Conservation (phyloP, 2,113 vertebrate species). For the Oreamnos americanus region DNA sequence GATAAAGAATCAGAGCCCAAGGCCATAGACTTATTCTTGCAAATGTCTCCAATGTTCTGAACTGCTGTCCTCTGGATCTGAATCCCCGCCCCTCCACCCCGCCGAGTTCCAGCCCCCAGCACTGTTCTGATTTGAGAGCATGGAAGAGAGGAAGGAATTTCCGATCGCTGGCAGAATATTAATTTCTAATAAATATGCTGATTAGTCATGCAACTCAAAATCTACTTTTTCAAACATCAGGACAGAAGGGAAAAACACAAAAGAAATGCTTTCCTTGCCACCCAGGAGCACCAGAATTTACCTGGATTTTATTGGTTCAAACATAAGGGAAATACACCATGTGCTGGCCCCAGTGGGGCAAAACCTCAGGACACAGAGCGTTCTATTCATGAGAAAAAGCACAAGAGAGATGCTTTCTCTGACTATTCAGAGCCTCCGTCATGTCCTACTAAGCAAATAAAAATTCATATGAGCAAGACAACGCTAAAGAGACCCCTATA, state of each 20-base stretch:
- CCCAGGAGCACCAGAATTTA: neutral
- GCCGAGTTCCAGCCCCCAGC: neutral
- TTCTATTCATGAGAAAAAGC: slow-evolving; percentile 56
- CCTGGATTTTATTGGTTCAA: slow-evolving; percentile 28
- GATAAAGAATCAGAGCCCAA: neutral
- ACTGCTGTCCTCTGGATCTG: neutral
- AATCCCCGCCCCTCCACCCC: neutral
- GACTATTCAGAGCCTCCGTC: slow-evolving; percentile 28
- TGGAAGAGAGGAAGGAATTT: neutral
- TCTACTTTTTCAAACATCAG: neutral
- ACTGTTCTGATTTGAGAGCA: neutral
- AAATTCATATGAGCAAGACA: slow-evolving; percentile 49
- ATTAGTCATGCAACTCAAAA: slow-evolving; percentile 14
- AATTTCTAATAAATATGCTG: slow-evolving; percentile 28
- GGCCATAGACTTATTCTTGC: neutral
- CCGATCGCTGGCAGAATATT: neutral
- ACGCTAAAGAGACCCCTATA: slow-evolving; percentile 15
- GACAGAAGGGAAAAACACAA: neutral
- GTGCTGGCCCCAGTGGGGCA: neutral
- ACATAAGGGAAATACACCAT: slow-evolving; percentile 10
- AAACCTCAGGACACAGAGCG: slow-evolving; percentile 38
- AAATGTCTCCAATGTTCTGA: neutral
- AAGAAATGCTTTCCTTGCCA: neutral
- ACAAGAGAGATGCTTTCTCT: slow-evolving; percentile 34
- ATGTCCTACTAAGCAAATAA: slow-evolving; percentile 18